phyloP scores from a whole-genome alignment of 2,797 vertebrate species.

The Amniataba percoides region DNA sequence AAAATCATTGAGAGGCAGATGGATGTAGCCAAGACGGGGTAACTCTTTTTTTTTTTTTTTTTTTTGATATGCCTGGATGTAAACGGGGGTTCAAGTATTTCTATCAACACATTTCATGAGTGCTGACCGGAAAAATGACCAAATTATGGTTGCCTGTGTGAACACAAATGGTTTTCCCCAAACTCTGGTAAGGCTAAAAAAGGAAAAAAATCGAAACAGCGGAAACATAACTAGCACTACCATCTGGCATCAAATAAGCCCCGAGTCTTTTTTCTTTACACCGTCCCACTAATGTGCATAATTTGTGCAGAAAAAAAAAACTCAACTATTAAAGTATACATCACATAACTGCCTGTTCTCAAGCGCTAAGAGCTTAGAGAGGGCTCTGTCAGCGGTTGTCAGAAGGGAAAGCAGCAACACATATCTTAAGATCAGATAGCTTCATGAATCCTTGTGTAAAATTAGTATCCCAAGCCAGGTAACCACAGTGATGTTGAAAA shows the following conservation, averaged over 20 bases:
- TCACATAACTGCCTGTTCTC: slow-evolving; percentile 52
- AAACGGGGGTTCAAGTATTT: slow-evolving; percentile 66
- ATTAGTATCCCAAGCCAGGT: slow-evolving; percentile 41
- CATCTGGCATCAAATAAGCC: slow-evolving; percentile 43
- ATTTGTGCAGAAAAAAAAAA: slow-evolving; percentile 29
- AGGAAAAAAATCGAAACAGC: slow-evolving; percentile 19
- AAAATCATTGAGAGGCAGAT: slow-evolving; percentile 65
- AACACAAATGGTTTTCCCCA: slow-evolving; percentile 55
- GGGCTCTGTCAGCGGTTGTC: slow-evolving; percentile 16
- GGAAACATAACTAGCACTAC: slow-evolving; percentile 26
- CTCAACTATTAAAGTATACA: slow-evolving; percentile 34
- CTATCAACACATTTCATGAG: slow-evolving; percentile 61
- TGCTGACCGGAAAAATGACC: slow-evolving; percentile 62
- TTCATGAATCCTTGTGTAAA: slow-evolving; percentile 46
- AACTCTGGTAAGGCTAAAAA: slow-evolving; percentile 41
- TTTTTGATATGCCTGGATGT: slow-evolving; percentile 57
- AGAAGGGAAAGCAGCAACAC: slow-evolving; percentile 42
- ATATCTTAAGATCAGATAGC: slow-evolving; percentile 44
- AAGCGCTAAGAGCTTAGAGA: slow-evolving; percentile 45
- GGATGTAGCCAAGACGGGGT: slow-evolving; percentile 76
- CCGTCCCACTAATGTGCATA: slow-evolving; percentile 50
- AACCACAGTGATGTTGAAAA: slow-evolving; percentile 31
- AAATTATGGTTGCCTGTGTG: slow-evolving; percentile 52
- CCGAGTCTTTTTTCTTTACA: slow-evolving; percentile 47
- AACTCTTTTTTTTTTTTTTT: slow-evolving; percentile 60